Conservation (phyloP, 2,113 vertebrate genomes). For the Argyrosomus japonicus region DNA sequence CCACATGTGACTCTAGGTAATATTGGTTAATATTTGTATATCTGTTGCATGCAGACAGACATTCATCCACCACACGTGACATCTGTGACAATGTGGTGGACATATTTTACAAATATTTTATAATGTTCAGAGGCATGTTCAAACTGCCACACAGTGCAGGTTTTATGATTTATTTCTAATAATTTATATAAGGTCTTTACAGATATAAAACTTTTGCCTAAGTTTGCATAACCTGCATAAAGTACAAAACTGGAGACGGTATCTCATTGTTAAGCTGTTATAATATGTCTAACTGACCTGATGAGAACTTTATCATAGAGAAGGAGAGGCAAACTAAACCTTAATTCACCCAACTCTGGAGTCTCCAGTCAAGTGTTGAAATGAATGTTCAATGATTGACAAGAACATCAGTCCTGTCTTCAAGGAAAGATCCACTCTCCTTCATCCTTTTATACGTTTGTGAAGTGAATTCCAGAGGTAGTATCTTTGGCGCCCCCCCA, state of each 20-base stretch:
- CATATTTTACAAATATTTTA: neutral
- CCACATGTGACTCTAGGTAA: no score
- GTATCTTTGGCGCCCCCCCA: neutral
- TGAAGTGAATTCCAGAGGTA: constrained; percentile 10
- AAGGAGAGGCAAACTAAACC: constrained; percentile 19
- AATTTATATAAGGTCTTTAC: constrained; percentile 1
- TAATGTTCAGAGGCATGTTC: neutral
- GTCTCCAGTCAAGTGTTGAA: neutral
- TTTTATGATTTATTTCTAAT: neutral
- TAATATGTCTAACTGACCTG: constrained; percentile 31
- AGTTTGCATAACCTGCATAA: neutral
- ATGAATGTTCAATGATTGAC: neutral
- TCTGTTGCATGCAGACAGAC: no score
- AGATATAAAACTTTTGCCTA: neutral
- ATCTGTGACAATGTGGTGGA: neutral
- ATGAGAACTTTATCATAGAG: constrained; percentile 40
- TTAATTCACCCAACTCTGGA: neutral
- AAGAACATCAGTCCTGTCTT: constrained; percentile 11
- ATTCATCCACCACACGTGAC: neutral
- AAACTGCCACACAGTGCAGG: neutral
- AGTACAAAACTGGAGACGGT: neutral
- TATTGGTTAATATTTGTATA: no score
- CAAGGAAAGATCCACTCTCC: neutral
- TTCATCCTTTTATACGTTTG: neutral
- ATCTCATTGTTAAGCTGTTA: constrained; percentile 14